Evolutionary conservation across 2,797 vertebrate genomes (phyloP).

Genomic region (Myotis planiceps): DNA sequence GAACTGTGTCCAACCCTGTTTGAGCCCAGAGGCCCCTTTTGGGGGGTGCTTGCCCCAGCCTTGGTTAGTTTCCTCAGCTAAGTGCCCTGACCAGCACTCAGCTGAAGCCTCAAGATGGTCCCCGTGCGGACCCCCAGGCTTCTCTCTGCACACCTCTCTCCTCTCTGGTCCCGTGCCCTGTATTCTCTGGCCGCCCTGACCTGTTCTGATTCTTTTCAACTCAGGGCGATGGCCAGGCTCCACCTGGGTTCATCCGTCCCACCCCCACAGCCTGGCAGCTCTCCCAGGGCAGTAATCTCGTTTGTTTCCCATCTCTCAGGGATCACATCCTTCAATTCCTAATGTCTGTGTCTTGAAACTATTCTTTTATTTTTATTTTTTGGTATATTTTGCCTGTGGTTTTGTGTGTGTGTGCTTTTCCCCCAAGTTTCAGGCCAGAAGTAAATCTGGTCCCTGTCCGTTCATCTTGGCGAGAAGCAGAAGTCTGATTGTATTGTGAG

Average conservation of each 20-base stretch:
- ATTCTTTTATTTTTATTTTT: not conserved
- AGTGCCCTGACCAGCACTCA: not conserved
- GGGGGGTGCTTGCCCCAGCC: not conserved
- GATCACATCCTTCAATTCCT: not conserved
- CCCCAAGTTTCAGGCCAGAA: not conserved
- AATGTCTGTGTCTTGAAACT: not conserved
- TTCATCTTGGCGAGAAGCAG: slow-evolving; percentile 13
- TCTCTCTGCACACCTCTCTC: not conserved
- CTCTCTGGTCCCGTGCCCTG: not conserved
- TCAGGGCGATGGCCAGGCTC: not conserved
- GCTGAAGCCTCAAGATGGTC: not conserved
- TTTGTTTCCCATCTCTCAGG: not conserved
- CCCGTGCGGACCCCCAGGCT: not conserved
- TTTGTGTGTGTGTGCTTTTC: not conserved
- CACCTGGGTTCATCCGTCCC: not conserved
- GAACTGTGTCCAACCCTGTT: not conserved
- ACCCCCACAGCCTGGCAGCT: not conserved
- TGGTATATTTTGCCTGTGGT: not conserved
- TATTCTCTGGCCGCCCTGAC: not conserved
- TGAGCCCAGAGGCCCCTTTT: not conserved
- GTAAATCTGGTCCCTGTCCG: slow-evolving; percentile 29
- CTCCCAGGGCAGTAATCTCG: not conserved
- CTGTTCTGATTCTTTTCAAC: not conserved
- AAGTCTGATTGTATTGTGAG: slow-evolving; percentile 22
- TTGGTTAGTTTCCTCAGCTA: not conserved